Conservation (phyloP, 2,888 invertebrate species). For the Neocrepidodera transversa region DNA sequence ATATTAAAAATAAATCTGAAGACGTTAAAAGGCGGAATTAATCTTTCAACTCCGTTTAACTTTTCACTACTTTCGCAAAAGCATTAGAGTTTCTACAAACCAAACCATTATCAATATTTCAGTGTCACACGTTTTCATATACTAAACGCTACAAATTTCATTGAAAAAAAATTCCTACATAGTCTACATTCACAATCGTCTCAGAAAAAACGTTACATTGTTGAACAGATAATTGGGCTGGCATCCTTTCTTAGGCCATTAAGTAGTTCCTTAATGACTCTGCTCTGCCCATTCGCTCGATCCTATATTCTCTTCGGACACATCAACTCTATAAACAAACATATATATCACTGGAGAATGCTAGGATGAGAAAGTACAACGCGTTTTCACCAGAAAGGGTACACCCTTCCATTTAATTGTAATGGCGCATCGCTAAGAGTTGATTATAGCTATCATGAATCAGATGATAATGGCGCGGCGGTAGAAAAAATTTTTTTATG, state of each 20-base stretch:
- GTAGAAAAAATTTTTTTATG: slow-evolving; percentile 10
- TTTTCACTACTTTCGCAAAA: neutral
- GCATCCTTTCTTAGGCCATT: slow-evolving; percentile 38
- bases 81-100: slow-evolving; percentile 13
- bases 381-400: slow-evolving; percentile 30
- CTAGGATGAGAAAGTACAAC: slow-evolving; percentile 34
- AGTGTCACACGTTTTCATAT: slow-evolving; percentile 1
- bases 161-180: slow-evolving; percentile 18
- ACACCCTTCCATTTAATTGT: slow-evolving; percentile 35
- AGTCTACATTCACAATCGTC: slow-evolving; percentile 19
- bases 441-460: slow-evolving; percentile 27
- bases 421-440: slow-evolving; percentile 29
- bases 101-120: slow-evolving; percentile 15
- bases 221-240: slow-evolving; percentile 30
- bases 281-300: slow-evolving; percentile 31
- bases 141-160: slow-evolving; percentile 18
- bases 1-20: slow-evolving; percentile 5
- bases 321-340: slow-evolving; percentile 36
- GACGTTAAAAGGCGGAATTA: slow-evolving; percentile 4
- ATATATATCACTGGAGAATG: slow-evolving; percentile 33
- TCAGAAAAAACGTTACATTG: slow-evolving; percentile 27
- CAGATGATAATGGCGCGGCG: slow-evolving; percentile 24
- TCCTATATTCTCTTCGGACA: slow-evolving; percentile 32
- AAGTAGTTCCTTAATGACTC: slow-evolving; percentile 38
- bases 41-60: slow-evolving; percentile 7